A percentile compares a stretch with the other conserved stretches of the same genome.
Conservation (phyloP, 1,140 invertebrate species). For the Kradibia gibbosae region DNA sequence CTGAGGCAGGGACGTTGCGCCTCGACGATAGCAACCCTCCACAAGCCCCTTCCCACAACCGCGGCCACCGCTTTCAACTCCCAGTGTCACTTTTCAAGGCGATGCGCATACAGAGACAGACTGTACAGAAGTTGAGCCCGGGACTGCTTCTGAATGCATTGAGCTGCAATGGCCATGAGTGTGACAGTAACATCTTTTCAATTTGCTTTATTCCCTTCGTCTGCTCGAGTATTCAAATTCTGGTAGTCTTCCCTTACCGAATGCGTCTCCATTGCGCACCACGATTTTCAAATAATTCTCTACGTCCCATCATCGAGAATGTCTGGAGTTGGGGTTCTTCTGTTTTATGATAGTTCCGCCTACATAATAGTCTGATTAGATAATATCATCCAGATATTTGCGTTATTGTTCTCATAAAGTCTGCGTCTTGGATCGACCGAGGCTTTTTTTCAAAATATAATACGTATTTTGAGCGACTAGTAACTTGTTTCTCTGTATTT, state of each 20-base stretch:
- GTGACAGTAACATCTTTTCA: background rate
- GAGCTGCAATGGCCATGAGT: background rate
- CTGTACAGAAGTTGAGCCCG: background rate
- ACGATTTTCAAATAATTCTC: background rate
- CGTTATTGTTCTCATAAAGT: too few species aligned
- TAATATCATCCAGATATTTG: too few species aligned
- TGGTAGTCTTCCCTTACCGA: background rate
- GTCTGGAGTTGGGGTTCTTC: too few species aligned
- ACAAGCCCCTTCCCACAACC: background rate
- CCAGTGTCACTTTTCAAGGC: conserved; percentile 4
- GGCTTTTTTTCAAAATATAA: too few species aligned
- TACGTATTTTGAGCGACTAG: too few species aligned
- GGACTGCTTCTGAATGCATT: background rate
- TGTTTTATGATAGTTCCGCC: too few species aligned
- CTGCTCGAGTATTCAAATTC: too few species aligned
- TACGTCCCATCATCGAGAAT: background rate
- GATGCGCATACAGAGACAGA: too few species aligned
- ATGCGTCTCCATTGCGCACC: background rate
- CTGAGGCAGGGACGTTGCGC: conserved; percentile 31
- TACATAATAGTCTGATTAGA: too few species aligned
- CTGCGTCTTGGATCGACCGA: too few species aligned
- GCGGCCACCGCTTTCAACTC: background rate
- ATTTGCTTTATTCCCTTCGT: too few species aligned
- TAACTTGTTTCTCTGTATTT: too few species aligned
- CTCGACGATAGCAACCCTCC: background rate